Conservation (phyloP, 2,888 invertebrate genomes). For the Drosophila nr. fundita region DNA sequence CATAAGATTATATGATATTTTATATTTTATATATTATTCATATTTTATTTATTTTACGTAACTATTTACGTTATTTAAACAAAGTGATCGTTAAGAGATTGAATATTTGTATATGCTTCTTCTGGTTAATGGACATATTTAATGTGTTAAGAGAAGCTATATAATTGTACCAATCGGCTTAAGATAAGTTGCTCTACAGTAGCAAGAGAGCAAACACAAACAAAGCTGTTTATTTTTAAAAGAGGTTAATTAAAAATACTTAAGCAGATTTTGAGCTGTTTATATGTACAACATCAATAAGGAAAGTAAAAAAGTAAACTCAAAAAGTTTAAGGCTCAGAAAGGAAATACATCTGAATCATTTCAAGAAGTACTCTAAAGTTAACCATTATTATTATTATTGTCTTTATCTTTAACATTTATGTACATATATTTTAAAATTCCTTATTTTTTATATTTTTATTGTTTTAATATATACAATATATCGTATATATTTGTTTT, state of each 20-base stretch:
- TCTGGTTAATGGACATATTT: too few species aligned
- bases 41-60: too few species aligned
- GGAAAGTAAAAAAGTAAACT: neutral
- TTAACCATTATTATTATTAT: neutral
- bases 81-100: neutral
- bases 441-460: rapidly evolving
- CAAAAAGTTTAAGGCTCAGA: neutral
- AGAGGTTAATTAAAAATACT: neutral
- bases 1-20: neutral
- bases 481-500: neutral
- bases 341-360: neutral
- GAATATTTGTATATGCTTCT: neutral
- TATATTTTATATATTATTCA: too few species aligned
- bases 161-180: neutral
- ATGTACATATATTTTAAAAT: neutral
- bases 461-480: neutral
- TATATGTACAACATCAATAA: neutral
- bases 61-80: neutral
- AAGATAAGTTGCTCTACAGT: neutral
- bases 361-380: neutral
- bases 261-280: neutral
- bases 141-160: neutral
- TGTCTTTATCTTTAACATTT: neutral
- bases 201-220: neutral
- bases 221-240: neutral